Evolutionary conservation across 2,797 vertebrate species (phyloP).

Genomic region (Lagorchestes hirsutus): DNA sequence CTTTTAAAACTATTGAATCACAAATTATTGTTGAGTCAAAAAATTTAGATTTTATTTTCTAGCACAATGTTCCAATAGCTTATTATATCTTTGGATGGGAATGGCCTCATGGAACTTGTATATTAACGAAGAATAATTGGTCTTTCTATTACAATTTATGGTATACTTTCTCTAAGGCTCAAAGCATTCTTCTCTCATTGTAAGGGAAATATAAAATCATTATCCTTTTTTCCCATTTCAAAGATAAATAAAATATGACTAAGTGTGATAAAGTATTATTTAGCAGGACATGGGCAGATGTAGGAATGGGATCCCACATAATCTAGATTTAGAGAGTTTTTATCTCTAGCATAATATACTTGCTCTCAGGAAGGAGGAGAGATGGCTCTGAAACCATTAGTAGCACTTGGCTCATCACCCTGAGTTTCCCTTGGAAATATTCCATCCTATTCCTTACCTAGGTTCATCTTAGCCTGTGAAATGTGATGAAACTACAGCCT

Average conservation of each 20-base stretch:
- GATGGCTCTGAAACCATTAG: background rate
- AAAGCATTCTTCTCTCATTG: slow-evolving; percentile 35
- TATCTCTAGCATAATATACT: slow-evolving; percentile 21
- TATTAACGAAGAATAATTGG: slow-evolving; percentile 28
- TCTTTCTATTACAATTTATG: slow-evolving; percentile 37
- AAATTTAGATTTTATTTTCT: slow-evolving; percentile 31
- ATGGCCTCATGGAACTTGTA: background rate
- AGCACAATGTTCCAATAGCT: background rate
- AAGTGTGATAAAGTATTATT: slow-evolving; percentile 30
- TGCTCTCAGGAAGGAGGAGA: slow-evolving; percentile 3
- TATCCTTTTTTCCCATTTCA: slow-evolving; percentile 39
- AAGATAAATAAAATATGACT: slow-evolving; percentile 45
- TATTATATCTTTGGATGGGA: background rate
- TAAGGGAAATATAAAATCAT: background rate
- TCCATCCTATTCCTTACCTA: slow-evolving; percentile 7
- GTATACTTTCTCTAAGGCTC: slow-evolving; percentile 15
- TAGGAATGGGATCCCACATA: slow-evolving; percentile 46
- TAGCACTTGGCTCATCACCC: slow-evolving; percentile 8
- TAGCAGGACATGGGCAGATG: slow-evolving; percentile 28
- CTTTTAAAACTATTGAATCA: slow-evolving; percentile 31
- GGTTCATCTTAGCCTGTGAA: slow-evolving; percentile 43
- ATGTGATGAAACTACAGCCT: slow-evolving; percentile 45
- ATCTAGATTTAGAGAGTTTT: background rate
- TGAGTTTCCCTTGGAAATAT: slow-evolving; percentile 18
- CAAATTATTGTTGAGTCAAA: slow-evolving; percentile 55